Conservation (phyloP, 2,113 vertebrate species). For the Oxyura jamaicensis region DNA sequence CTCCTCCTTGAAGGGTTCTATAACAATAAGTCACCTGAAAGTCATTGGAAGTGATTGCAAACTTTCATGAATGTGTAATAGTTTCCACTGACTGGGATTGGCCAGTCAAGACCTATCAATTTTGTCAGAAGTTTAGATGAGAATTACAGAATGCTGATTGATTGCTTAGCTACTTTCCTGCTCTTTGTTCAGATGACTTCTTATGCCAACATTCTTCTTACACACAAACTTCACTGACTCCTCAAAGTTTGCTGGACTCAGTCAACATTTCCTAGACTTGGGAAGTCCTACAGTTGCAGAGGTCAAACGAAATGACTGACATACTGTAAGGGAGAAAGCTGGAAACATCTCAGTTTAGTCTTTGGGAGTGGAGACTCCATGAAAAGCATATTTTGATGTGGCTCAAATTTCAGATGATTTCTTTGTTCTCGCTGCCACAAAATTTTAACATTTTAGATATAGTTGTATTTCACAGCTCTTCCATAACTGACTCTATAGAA, state of each 20-base stretch:
- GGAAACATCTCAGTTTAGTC: not conserved
- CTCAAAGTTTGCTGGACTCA: not conserved
- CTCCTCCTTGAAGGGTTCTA: not conserved
- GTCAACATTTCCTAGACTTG: not conserved
- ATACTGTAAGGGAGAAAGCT: not conserved
- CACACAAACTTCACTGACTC: accelerated
- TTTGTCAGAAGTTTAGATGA: not conserved
- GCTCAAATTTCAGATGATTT: not conserved
- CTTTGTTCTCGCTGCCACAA: not conserved
- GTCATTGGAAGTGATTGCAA: not conserved
- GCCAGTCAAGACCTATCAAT: not conserved
- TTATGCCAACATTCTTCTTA: not conserved
- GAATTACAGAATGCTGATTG: not conserved
- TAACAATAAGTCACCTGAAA: not conserved
- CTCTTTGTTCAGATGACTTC: not conserved
- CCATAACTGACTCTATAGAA: not conserved
- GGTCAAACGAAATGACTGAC: not conserved
- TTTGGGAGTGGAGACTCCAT: not conserved
- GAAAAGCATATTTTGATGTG: not conserved
- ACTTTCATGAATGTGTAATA: not conserved
- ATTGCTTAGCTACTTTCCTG: not conserved
- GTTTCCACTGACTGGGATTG: not conserved
- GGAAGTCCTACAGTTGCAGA: not conserved
- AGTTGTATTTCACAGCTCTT: not conserved
- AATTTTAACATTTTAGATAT: not conserved